Evolutionary conservation across 1,140 invertebrate species (phyloP).

Genomic region (Drosophila pectinifera): DNA sequence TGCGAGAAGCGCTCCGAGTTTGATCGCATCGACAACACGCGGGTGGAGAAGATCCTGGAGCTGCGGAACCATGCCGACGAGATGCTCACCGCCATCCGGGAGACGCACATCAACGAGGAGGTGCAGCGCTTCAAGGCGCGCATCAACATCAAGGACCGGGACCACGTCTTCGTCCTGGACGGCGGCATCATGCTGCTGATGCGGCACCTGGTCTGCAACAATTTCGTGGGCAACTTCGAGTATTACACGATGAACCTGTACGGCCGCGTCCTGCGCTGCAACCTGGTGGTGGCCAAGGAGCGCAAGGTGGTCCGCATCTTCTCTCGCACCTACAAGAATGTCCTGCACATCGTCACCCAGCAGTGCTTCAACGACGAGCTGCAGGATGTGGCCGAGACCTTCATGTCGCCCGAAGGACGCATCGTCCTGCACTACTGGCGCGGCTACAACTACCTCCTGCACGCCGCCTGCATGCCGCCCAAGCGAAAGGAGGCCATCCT

Average conservation of each 20-base stretch:
- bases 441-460: conserved; percentile 70
- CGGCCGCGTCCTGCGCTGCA: conserved; percentile 67
- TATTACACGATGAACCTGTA: conserved; percentile 79
- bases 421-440: conserved; percentile 75
- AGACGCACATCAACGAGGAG: conserved; percentile 72
- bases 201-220: conserved; percentile 70
- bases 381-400: conserved; percentile 76
- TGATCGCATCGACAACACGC: conserved; percentile 70
- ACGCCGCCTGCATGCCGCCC: conserved; percentile 55
- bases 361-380: conserved; percentile 78
- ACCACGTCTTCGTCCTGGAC: conserved; percentile 72
- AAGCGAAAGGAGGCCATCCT: conserved; percentile 46
- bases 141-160: conserved; percentile 74
- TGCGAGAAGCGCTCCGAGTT: conserved; percentile 75
- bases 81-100: conserved; percentile 62
- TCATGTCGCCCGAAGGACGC: conserved; percentile 59
- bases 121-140: conserved; percentile 70
- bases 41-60: conserved; percentile 67
- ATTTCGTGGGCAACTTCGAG: conserved; percentile 68
- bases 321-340: conserved; percentile 70
- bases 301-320: conserved; percentile 74
- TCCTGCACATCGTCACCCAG: conserved; percentile 61
- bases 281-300: conserved; percentile 67
- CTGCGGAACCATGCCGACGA: conserved; percentile 65
- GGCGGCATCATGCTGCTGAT: conserved; percentile 76